Base-by-base conservation (phyloP, 2,797 vertebrate genomes). In the Nyctalus aviator region DNA sequence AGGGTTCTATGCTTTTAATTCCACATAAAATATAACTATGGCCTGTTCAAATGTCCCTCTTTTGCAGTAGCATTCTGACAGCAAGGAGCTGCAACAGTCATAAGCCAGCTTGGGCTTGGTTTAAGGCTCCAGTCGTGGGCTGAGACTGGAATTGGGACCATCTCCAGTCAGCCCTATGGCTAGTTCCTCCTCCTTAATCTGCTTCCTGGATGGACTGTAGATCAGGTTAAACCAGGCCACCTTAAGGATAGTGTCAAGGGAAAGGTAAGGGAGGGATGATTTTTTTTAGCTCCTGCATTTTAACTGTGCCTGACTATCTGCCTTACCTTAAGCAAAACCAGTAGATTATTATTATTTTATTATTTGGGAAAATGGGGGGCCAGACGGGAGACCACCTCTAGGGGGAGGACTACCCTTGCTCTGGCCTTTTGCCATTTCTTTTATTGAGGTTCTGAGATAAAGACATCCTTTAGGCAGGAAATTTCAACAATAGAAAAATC, bases 211-310 rank as follows among this genome's bases (percentile, higher is more conserved):
- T 46, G 27, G 44, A 87, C 57, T 89, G 3, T 93, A 57, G 17
- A 35, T 41, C 75, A 73, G 35, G 13, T 21, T 69, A 89, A 93
- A 71, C 25, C 20, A 90, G 46, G 32, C 32, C 50, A 87, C 35
- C 62, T 85, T 41, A 86, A 62, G 21, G 89, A 25, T 72, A 95
- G 30, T 91, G 15, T 93, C 68, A 77, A 73, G 44, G 30, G 25
- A 94, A 95, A 95, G 27, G 48, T 64, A 27, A 78, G 48, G 10
- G 23, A 18, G 21, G 14, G n/a, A 78, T 46, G 21, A 71, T 66
- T 3, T 57, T 94, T 72, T 95, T 95, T 23, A 91, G n/a, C 9
- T 55, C 44, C 44, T 94, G 32, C 21, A 17, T 78, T 95, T 94
- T 90, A 66, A 46, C 73, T 87, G 8, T 73, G 12, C 92, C 50